Percentiles rank a stretch among this genome's conserved stretches.
phyloP scores from a whole-genome alignment of 64 coral and sea anemone species.

The Stichodactyla mertensii region DNA sequence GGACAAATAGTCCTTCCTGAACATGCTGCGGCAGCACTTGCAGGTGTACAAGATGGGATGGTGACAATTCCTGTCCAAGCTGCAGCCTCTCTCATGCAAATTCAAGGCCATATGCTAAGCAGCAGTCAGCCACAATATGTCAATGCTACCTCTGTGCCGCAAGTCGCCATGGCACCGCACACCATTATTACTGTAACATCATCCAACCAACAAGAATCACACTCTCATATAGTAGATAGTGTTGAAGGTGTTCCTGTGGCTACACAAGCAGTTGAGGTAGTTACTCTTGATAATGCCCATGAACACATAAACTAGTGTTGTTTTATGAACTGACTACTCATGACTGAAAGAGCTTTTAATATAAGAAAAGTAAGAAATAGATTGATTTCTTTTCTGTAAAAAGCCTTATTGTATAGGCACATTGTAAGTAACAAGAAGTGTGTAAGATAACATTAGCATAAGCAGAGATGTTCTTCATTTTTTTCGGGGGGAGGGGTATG shows the following conservation, averaged over 20 bases:
- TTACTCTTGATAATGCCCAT: constrained; percentile 87
- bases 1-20: constrained; percentile 97
- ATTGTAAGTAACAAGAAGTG: too few relatives aligned
- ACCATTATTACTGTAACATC: constrained; percentile 90
- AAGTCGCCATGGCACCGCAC: constrained; percentile 99
- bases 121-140: constrained; percentile 80
- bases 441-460: too few relatives aligned
- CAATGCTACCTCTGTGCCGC: constrained; percentile 65
- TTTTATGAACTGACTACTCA: neutral
- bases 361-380: neutral
- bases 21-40: constrained; percentile 87
- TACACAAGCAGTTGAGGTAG: constrained; percentile 97
- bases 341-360: neutral
- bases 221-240: constrained; percentile 83
- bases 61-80: constrained; percentile 96
- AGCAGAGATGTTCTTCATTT: too few relatives aligned
- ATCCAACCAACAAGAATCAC: constrained; percentile 46
- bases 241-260: constrained; percentile 86
- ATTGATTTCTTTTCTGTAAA: neutral
- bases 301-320: constrained; percentile 54
- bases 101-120: constrained; percentile 71
- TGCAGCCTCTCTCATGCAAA: constrained; percentile 92
- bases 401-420: neutral
- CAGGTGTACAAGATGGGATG: constrained; percentile 90
- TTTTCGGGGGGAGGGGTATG: too few relatives aligned